A percentile compares a stretch with the other conserved stretches of the same genome.
Conservation (phyloP, 2,797 vertebrate species). For the Chiroxiphia lanceolata region DNA sequence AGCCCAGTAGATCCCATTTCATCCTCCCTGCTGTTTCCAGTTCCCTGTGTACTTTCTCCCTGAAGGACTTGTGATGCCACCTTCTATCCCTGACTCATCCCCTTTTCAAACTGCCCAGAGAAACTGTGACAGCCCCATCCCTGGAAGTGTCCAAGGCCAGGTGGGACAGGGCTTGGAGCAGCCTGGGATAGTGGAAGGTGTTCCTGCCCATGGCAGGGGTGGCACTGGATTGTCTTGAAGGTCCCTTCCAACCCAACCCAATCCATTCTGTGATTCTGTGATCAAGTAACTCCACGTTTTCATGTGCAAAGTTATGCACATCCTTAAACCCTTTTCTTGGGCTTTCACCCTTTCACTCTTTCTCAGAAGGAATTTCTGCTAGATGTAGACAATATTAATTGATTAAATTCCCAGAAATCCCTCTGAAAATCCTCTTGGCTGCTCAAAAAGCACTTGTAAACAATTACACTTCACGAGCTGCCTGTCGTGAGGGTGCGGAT, state of each 20-base stretch:
- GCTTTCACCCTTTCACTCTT: not conserved
- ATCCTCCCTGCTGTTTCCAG: not conserved
- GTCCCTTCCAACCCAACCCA: not conserved
- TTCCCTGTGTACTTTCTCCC: not conserved
- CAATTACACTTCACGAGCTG: not conserved
- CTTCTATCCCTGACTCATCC: not conserved
- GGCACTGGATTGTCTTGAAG: rapidly evolving
- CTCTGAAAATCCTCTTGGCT: not conserved
- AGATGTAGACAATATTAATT: rapidly evolving
- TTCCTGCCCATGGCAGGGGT: not conserved
- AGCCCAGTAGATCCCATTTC: not conserved
- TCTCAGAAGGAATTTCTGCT: not conserved
- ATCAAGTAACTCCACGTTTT: not conserved
- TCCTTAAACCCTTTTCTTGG: not conserved
- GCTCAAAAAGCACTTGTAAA: not conserved
- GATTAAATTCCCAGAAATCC: not conserved
- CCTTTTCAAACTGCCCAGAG: not conserved
- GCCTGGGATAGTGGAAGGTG: rapidly evolving
- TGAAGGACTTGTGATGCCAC: not conserved
- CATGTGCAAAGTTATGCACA: not conserved
- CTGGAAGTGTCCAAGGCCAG: not conserved
- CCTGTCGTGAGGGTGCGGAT: not conserved
- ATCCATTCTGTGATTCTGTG: not conserved
- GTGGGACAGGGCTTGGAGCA: not conserved
- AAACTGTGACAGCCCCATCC: not conserved